Conservation (phyloP, 2,888 invertebrate genomes). For the Mechanitis mazaeus region DNA sequence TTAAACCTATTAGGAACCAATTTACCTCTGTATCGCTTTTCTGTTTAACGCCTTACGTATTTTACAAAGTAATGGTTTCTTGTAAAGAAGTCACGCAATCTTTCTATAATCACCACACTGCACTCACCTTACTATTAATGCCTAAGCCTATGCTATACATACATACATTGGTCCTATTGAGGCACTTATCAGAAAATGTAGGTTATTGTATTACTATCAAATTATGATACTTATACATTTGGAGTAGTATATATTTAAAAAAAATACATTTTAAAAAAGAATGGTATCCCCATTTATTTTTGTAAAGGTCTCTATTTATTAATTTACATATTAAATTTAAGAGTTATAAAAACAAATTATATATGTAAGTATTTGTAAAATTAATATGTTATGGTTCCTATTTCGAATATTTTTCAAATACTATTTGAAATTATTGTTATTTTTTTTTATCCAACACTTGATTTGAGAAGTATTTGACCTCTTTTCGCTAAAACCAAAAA, state of each 20-base stretch:
- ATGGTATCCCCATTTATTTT: too few relatives aligned
- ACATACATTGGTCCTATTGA: not conserved
- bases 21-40: constrained; percentile 24
- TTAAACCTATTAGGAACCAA: constrained; percentile 12
- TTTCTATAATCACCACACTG: constrained; percentile 8
- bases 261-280: too few relatives aligned
- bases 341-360: too few relatives aligned
- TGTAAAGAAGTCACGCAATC: constrained; percentile 28
- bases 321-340: too few relatives aligned
- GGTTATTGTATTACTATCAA: too few relatives aligned
- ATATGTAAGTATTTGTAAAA: too few relatives aligned
- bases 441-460: not conserved
- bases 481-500: not conserved
- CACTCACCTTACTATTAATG: constrained; percentile 3
- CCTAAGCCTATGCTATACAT: not conserved
- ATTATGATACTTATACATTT: too few relatives aligned
- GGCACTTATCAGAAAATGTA: not conserved
- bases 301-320: too few relatives aligned
- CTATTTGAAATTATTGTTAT: not conserved
- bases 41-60: constrained; percentile 21
- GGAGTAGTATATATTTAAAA: too few relatives aligned
- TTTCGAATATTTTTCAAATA: not conserved
- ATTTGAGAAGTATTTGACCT: not conserved
- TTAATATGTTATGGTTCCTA: not conserved
- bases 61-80: constrained; percentile 22